Conservation (phyloP, 2,888 invertebrate species). For the Ceraclea dissimilis region DNA sequence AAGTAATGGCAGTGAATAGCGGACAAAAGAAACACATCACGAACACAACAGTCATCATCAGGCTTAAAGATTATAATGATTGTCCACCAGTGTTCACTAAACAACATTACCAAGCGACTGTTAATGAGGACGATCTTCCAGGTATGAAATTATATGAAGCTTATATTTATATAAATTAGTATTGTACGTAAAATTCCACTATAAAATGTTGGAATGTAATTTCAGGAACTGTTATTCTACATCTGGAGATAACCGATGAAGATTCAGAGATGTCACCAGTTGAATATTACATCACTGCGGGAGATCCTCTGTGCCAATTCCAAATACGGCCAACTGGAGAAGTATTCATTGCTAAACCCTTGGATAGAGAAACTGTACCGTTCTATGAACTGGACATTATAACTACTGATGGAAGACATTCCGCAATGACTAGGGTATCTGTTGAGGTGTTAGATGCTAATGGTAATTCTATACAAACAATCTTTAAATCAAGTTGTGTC, state of each 20-base stretch:
- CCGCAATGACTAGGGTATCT: slow-evolving; percentile 65
- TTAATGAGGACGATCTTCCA: slow-evolving; percentile 70
- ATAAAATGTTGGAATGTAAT: too few species aligned
- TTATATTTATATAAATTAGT: neutral
- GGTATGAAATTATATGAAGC: slow-evolving; percentile 28
- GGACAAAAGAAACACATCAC: slow-evolving; percentile 62
- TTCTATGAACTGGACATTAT: slow-evolving; percentile 72
- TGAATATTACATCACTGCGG: slow-evolving; percentile 73
- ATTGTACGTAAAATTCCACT: neutral
- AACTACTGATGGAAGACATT: slow-evolving; percentile 87
- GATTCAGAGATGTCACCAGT: slow-evolving; percentile 62
- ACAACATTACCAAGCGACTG: slow-evolving; percentile 56
- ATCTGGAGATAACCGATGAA: slow-evolving; percentile 59
- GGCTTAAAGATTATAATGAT: slow-evolving; percentile 86
- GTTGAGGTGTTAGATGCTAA: slow-evolving; percentile 80
- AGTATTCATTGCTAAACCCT: slow-evolving; percentile 67
- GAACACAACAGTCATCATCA: slow-evolving; percentile 69
- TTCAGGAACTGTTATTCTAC: slow-evolving; percentile 58
- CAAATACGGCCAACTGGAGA: slow-evolving; percentile 81
- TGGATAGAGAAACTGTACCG: slow-evolving; percentile 76
- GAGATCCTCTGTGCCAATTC: slow-evolving; percentile 80
- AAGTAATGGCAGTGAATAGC: slow-evolving; percentile 72
- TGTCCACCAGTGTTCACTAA: slow-evolving; percentile 74
- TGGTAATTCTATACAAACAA: slow-evolving; percentile 36
- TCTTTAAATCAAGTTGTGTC: neutral